These are phyloP conservation scores for Ceuthmochares aereus DNA, from an alignment of 2,113 vertebrate species.

Conservation along the genomic window DNA sequence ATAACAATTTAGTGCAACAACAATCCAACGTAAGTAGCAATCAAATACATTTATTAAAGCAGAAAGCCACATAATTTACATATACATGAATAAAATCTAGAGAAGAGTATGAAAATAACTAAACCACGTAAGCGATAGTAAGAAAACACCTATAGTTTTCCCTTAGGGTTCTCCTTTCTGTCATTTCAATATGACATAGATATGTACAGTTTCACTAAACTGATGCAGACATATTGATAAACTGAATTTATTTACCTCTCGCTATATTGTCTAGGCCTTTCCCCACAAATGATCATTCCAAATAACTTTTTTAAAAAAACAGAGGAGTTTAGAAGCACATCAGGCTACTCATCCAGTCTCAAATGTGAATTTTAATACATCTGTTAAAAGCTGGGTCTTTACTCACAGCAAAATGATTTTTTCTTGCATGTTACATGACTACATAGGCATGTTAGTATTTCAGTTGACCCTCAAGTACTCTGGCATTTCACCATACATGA, in stretches of 20 bases:
- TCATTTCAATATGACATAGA: neutral
- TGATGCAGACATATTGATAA: neutral
- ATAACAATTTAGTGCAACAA: neutral
- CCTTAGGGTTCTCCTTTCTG: neutral
- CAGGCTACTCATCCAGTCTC: neutral
- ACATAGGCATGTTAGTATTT: no score
- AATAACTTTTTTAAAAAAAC: neutral
- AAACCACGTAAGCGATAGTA: neutral
- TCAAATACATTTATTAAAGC: neutral
- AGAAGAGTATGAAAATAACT: neutral
- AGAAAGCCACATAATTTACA: neutral
- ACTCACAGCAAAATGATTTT: neutral
- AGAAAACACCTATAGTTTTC: neutral
- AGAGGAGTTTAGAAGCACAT: neutral
- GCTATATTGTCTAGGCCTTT: neutral
- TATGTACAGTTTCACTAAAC: neutral
- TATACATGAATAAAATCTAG: neutral
- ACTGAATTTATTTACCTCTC: neutral
- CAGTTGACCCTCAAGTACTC: no score
- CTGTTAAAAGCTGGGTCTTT: neutral
- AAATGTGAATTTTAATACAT: neutral
- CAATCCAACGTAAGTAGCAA: neutral
- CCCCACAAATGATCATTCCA: neutral
- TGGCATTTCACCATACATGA: neutral
- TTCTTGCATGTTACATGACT: neutral